phyloP scores from a whole-genome alignment of 2,888 invertebrate genomes.

The Eumacrocentrus americanus region DNA sequence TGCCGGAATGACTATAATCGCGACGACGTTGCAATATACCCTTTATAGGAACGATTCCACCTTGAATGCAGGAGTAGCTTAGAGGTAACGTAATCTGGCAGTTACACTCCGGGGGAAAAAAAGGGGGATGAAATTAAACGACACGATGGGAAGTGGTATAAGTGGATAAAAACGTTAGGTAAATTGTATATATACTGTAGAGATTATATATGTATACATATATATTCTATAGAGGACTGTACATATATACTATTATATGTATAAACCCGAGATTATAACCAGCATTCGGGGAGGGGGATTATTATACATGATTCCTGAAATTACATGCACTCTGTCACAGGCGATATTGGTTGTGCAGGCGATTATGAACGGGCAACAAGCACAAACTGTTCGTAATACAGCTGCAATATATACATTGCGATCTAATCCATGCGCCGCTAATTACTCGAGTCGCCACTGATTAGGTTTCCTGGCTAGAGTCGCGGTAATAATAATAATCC shows the following conservation, averaged over 20 bases:
- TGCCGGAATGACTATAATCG: no score
- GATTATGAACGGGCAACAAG: slow-evolving; percentile 15
- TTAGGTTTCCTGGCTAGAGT: slow-evolving; percentile 15
- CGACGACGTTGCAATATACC: no score
- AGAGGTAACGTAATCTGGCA: no score
- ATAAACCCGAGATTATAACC: slow-evolving; percentile 16
- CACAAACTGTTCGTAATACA: slow-evolving; percentile 4
- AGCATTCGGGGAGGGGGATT: slow-evolving; percentile 20
- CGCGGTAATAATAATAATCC: slow-evolving; percentile 34
- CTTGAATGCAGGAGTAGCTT: no score
- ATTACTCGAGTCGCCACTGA: slow-evolving; percentile 31
- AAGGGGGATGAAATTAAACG: no score
- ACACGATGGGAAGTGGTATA: no score
- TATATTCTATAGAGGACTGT: no score
- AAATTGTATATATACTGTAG: neutral
- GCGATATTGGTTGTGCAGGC: slow-evolving; percentile 23
- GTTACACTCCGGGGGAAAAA: no score
- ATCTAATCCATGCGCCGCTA: slow-evolving; percentile 38
- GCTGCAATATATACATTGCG: slow-evolving; percentile 13
- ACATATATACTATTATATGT: no score
- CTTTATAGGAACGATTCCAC: no score
- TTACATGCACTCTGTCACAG: slow-evolving; percentile 34
- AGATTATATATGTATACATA: no score
- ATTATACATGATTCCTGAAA: slow-evolving; percentile 32
- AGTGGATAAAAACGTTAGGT: neutral